Conservation (phyloP, 2,888 invertebrate species). For the Spodoptera littoralis region DNA sequence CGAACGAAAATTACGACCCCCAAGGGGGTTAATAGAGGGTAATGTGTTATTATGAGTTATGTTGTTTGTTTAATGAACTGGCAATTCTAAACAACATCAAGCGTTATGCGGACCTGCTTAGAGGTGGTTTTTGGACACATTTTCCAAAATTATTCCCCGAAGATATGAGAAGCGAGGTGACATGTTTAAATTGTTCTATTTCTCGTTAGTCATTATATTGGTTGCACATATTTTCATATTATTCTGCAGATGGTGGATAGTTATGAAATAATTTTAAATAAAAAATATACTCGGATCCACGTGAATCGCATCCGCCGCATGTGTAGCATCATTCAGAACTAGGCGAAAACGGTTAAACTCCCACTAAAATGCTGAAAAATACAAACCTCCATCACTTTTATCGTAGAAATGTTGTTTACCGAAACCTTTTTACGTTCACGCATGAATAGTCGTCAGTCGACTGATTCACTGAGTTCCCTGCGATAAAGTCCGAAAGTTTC, state of each 20-base stretch:
- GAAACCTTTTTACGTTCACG: constrained; percentile 70
- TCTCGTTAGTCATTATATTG: no score
- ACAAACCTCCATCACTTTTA: constrained; percentile 56
- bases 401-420: constrained; percentile 66
- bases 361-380: constrained; percentile 43
- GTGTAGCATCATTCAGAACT: no score
- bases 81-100: constrained; percentile 27
- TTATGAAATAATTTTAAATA: no score
- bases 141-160: no score
- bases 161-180: no score
- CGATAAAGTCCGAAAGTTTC: constrained; percentile 68
- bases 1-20: constrained; percentile 34
- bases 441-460: constrained; percentile 66
- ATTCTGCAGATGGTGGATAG: no score
- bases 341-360: constrained; percentile 18
- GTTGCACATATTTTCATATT: no score
- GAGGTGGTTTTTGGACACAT: no score
- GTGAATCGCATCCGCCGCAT: no score
- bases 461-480: constrained; percentile 66
- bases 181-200: no score
- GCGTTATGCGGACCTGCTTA: constrained; percentile 2
- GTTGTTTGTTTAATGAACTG: constrained; percentile 43
- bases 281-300: no score
- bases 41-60: constrained; percentile 51
- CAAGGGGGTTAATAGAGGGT: constrained; percentile 37